Conservation (phyloP, 92 coral and sea anemone species). For the Bergia puertoricense region DNA sequence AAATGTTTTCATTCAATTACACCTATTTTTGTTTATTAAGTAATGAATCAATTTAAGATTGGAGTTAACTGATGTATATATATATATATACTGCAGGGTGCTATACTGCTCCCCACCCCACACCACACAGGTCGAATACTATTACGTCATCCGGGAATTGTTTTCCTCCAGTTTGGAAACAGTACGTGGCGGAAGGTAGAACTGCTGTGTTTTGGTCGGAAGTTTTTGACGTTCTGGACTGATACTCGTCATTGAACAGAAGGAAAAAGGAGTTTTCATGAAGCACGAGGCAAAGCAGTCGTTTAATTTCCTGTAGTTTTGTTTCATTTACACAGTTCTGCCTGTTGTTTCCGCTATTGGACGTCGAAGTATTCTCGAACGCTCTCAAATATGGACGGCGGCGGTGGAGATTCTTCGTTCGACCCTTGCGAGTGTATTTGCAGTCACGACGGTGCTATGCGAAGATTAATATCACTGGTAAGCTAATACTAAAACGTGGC, state of each 20-base stretch:
- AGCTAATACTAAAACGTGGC: slow-evolving; percentile 26
- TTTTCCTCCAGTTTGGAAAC: slow-evolving; percentile 48
- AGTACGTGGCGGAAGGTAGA: slow-evolving; percentile 70
- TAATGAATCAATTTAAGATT: not conserved
- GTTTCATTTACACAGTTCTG: not conserved
- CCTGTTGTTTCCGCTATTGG: not conserved
- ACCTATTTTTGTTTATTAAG: not conserved
- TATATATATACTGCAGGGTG: too few relatives aligned
- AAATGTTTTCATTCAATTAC: not conserved
- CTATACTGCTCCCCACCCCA: slow-evolving; percentile 21
- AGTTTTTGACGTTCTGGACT: not conserved
- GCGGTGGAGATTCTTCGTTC: slow-evolving; percentile 81
- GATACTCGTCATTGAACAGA: not conserved
- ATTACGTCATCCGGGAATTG: slow-evolving; percentile 65
- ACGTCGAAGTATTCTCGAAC: slow-evolving; percentile 31
- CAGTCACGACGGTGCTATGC: slow-evolving; percentile 97
- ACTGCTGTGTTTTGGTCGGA: slow-evolving; percentile 30
- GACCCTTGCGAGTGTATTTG: slow-evolving; percentile 99
- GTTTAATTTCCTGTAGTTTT: not conserved
- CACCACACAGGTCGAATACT: slow-evolving; percentile 18
- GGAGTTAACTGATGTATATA: too few relatives aligned
- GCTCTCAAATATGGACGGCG: slow-evolving; percentile 72
- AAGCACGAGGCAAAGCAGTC: not conserved
- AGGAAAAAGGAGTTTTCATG: slow-evolving; percentile 5
- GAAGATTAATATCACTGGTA: slow-evolving; percentile 94